Conservation (phyloP, 2,113 vertebrate species). For the Cyanoliseus patagonus region DNA sequence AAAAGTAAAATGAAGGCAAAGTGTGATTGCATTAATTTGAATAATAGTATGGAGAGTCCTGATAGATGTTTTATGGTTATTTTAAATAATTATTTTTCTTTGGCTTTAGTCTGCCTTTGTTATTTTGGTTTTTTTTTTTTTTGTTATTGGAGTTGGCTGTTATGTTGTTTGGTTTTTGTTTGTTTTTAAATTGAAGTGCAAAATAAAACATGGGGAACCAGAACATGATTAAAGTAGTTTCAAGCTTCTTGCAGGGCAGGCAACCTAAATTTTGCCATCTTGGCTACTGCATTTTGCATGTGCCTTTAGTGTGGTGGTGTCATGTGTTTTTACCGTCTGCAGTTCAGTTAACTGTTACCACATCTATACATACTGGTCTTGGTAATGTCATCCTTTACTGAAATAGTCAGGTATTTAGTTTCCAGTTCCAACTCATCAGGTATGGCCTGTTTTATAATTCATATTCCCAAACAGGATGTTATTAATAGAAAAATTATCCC, state of each 20-base stretch:
- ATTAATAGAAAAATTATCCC: background rate
- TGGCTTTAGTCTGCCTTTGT: background rate
- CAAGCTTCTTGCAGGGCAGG: background rate
- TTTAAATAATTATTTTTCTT: background rate
- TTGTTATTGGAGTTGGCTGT: background rate
- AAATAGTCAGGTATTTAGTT: background rate
- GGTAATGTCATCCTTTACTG: background rate
- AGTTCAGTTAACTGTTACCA: background rate
- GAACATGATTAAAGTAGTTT: background rate
- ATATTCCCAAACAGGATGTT: background rate
- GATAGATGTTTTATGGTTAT: background rate
- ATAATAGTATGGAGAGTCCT: background rate
- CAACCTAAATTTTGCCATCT: background rate
- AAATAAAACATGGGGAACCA: background rate
- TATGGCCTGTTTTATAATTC: background rate
- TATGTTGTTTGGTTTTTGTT: background rate
- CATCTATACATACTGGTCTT: background rate
- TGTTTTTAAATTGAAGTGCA: background rate
- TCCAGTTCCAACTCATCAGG: background rate
- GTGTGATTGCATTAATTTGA: background rate
- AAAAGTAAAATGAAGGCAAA: background rate
- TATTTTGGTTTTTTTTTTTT: background rate
- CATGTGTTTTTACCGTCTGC: background rate
- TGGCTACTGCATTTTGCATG: background rate
- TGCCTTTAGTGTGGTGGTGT: rapidly evolving